Evolutionary conservation across 2,888 invertebrate genomes (phyloP).

Genomic region (Crepidodera aurea): DNA sequence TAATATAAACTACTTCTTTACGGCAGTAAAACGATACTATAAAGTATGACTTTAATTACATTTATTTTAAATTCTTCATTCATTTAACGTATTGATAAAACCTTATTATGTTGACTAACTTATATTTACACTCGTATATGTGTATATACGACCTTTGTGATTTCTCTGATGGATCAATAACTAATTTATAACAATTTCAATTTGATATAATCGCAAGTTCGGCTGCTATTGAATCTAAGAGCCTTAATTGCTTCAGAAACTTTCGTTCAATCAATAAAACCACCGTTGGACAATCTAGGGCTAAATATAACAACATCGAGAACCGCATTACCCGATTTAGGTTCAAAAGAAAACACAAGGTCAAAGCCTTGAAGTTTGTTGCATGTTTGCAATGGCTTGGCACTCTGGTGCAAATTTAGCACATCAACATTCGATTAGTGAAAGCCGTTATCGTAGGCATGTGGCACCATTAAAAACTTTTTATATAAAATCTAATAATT

Average conservation of each 20-base stretch:
- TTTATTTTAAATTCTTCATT: too few relatives aligned
- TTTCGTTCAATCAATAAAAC: constrained; percentile 7
- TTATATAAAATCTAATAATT: too few relatives aligned
- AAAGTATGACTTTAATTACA: too few relatives aligned
- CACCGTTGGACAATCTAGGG: constrained; percentile 1
- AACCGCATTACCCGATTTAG: constrained; percentile 10
- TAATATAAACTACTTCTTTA: too few relatives aligned
- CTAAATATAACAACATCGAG: constrained; percentile 8
- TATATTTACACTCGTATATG: too few relatives aligned
- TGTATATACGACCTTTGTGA: too few relatives aligned
- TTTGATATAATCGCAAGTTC: background rate
- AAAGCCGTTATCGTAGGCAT: background rate
- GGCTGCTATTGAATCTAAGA: background rate
- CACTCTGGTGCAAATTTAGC: background rate
- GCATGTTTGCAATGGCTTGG: background rate
- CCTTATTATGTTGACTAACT: too few relatives aligned
- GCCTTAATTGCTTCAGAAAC: constrained; percentile 3
- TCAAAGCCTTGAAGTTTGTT: constrained; percentile 9
- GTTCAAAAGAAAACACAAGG: constrained; percentile 7
- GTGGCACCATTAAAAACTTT: background rate
- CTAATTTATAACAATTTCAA: constrained; percentile 1
- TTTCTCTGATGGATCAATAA: background rate
- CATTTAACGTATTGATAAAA: too few relatives aligned
- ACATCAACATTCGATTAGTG: background rate
- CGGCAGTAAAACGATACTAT: too few relatives aligned